A percentile compares a stretch with the other conserved stretches of the same genome.
phyloP scores from a whole-genome alignment of 2,888 invertebrate species.

The Arge pagana region DNA sequence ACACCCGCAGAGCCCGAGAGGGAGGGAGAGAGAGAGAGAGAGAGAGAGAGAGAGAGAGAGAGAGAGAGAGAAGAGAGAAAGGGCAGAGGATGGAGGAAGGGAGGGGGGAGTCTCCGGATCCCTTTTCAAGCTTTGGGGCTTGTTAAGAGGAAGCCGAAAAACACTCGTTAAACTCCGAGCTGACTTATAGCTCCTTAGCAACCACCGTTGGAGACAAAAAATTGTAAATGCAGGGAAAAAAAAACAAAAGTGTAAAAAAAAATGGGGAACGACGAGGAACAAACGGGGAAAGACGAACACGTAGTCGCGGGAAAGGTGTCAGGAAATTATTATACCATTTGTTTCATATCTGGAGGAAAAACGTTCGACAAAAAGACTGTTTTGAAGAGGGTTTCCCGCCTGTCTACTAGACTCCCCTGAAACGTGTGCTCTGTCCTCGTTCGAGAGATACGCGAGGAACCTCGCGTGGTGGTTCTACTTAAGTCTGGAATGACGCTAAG shows the following conservation, averaged over 20 bases:
- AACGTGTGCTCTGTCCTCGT: too few species aligned
- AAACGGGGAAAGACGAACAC: not conserved
- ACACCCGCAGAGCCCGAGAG: not conserved
- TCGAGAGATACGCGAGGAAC: not conserved
- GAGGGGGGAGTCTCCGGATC: not conserved
- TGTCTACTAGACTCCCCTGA: too few species aligned
- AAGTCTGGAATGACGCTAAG: constrained; percentile 23
- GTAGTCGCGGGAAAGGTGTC: not conserved
- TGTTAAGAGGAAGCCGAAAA: constrained; percentile 34
- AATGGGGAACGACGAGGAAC: not conserved
- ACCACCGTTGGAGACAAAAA: constrained; percentile 2
- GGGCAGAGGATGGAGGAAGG: too few species aligned
- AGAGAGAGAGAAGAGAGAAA: too few species aligned
- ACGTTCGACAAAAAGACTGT: not conserved
- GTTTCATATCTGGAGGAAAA: constrained; percentile 12
- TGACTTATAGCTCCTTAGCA: constrained; percentile 33
- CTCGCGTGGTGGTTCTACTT: not conserved
- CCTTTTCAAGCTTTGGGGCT: constrained; percentile 21
- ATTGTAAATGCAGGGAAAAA: not conserved
- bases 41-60: too few species aligned
- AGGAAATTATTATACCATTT: constrained; percentile 20
- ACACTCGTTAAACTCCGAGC: constrained; percentile 32
- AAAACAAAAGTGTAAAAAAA: not conserved
- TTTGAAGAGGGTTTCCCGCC: constrained; percentile 12
- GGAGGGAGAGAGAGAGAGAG: not conserved